Evolutionary conservation across 2,888 invertebrate genomes (phyloP), one percentile per base, ranked within the genome.

Genomic region (Tiphia femorata): DNA sequence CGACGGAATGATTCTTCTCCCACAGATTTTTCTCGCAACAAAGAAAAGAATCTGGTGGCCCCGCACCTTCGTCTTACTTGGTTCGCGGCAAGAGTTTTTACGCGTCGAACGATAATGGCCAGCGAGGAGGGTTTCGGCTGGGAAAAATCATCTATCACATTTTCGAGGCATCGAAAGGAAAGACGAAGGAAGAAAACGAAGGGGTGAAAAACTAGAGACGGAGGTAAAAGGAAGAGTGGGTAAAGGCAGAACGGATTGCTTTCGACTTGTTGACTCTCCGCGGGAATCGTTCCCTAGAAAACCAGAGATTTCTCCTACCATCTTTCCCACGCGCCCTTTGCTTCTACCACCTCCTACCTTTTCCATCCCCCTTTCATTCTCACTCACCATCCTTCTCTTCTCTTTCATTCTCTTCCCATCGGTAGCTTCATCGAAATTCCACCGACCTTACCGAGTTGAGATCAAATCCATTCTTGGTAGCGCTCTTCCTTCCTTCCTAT

Each of bases 391-490:
- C 19, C 43, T 8, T 23, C 30, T 20, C 41, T n/a, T 10, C 41
- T 25, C 29, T 41, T 17, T 35, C 16, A 16, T 42, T 27, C 17
- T 49, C 43, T 56, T 33, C 38, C 33, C 35, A 44, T 50, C 49
- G 60, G 65, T 51, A 61, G 68, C 68, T 76, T 79, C 75, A 77
- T 80, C 77, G 73, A 74, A 77, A 80, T 80, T 80, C 77, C 70
- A 67, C 64, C 68, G 75, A 70, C 75, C 75, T 75, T 67, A 69
- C 65, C 60, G 64, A 62, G 48, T 58, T 67, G 68, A 72, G 75
- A 75, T 75, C 76, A 73, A 78, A 73, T 75, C 76, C 73, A 73
- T 75, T 72, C 74, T 64, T 63, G 59, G 62, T 59, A 63, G 62
- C 62, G 42, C 41, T 21, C 40, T 40, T 20, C 35, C 50, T 40